Conservation (phyloP, 1,140 invertebrate species). For the Araneus ventricosus region DNA sequence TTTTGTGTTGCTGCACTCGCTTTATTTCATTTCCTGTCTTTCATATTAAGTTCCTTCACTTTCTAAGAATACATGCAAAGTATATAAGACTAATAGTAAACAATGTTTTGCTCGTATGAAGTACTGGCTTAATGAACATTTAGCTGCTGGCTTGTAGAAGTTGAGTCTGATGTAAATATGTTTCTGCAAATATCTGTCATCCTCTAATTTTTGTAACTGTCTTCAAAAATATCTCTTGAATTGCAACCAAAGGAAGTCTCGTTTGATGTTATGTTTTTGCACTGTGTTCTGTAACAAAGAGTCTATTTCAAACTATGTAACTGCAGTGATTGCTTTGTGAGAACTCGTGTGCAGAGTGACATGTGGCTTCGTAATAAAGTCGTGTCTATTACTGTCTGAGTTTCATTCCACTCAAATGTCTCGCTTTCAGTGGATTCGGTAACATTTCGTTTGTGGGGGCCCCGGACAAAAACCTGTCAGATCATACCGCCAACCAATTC, state of each 20-base stretch:
- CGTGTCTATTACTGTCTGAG: conserved; percentile 48
- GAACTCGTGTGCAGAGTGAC: conserved; percentile 49
- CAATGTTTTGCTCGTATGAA: conserved; percentile 25
- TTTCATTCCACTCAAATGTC: not conserved
- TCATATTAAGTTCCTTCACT: not conserved
- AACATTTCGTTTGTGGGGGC: not conserved
- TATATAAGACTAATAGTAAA: not conserved
- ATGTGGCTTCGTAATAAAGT: conserved; percentile 72
- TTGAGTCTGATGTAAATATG: conserved; percentile 43
- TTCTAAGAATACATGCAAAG: not conserved
- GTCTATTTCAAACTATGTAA: conserved; percentile 58
- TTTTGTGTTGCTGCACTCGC: not conserved
- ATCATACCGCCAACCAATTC: too few relatives aligned
- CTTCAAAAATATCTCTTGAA: conserved; percentile 35
- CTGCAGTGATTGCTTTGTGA: conserved; percentile 66
- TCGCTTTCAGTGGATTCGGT: not conserved
- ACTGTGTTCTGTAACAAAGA: conserved; percentile 50
- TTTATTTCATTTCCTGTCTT: not conserved
- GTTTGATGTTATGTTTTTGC: conserved; percentile 9
- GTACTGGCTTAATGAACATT: conserved; percentile 35
- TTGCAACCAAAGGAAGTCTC: not conserved
- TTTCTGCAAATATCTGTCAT: conserved; percentile 25
- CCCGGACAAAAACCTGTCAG: too few relatives aligned
- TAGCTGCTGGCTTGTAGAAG: conserved; percentile 37
- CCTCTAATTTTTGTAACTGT: conserved; percentile 26